A percentile compares a stretch with the other conserved stretches of the same genome.
phyloP scores from a whole-genome alignment of 2,888 invertebrate species.

The Drosophila melanosoma region DNA sequence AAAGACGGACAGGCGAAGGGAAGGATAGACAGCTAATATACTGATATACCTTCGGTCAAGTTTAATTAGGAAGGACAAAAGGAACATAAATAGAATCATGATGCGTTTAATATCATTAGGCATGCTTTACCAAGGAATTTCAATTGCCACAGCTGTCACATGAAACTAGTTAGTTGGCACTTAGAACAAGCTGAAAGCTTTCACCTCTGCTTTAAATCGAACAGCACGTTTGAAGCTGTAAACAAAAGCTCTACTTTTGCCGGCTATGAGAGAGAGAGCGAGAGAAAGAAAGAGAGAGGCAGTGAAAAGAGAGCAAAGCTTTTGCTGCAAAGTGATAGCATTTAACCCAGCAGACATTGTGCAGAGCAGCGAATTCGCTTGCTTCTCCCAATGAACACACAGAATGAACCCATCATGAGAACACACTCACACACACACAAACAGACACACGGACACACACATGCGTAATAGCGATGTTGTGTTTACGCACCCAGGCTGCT shows the following conservation, averaged over 20 bases:
- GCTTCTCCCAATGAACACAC: conserved; percentile 27
- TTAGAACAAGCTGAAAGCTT: conserved; percentile 2
- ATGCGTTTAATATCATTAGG: background rate
- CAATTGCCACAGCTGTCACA: background rate
- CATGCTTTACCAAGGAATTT: background rate
- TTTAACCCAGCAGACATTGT: conserved; percentile 52
- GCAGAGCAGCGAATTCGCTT: conserved; percentile 57
- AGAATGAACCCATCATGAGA: conserved; percentile 37
- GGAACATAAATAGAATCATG: background rate
- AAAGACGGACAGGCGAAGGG: background rate
- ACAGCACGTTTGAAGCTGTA: conserved; percentile 3
- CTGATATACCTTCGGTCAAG: background rate
- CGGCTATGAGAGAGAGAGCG: conserved; percentile 10
- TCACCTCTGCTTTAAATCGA: background rate
- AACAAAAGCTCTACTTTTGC: conserved; percentile 23
- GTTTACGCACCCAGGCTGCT: conserved; percentile 20
- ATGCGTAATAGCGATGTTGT: conserved; percentile 30
- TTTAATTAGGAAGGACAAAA: background rate
- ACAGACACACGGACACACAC: background rate
- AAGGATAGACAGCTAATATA: background rate
- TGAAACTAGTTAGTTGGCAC: background rate
- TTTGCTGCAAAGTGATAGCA: conserved; percentile 48
- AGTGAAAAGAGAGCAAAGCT: conserved; percentile 24
- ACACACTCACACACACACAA: background rate
- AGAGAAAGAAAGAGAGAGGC: background rate